Conservation (phyloP, 1,140 invertebrate species). For the Bombus sibiricus region DNA sequence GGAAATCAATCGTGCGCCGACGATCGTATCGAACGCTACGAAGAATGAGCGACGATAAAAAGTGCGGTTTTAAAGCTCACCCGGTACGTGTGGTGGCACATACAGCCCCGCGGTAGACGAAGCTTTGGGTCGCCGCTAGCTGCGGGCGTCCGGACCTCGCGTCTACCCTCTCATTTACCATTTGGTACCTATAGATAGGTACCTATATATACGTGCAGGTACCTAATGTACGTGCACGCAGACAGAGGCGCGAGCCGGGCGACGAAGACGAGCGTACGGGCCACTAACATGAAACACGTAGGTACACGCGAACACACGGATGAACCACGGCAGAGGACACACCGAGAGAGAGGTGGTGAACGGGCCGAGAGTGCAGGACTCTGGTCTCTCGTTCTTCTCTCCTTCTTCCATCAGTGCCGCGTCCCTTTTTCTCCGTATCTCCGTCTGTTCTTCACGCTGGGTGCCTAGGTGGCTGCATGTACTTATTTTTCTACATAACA, state of each 20-base stretch:
- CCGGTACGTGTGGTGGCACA: constrained; percentile 78
- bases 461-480: constrained; percentile 65
- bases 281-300: constrained; percentile 53
- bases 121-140: constrained; percentile 83
- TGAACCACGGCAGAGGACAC: constrained; percentile 23
- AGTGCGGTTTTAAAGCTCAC: constrained; percentile 65
- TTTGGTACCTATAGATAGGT: constrained; percentile 83
- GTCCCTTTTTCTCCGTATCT: constrained; percentile 43
- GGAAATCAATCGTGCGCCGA: not conserved
- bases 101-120: constrained; percentile 81
- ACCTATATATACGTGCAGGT: constrained; percentile 73
- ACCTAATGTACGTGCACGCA: constrained; percentile 73
- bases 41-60: constrained; percentile 17
- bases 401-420: constrained; percentile 12
- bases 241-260: constrained; percentile 59
- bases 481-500: constrained; percentile 74
- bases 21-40: not conserved
- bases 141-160: constrained; percentile 79
- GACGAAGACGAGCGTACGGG: constrained; percentile 51
- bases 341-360: constrained; percentile 57
- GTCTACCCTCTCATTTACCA: constrained; percentile 83
- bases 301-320: constrained; percentile 44
- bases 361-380: constrained; percentile 62
- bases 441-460: constrained; percentile 39
- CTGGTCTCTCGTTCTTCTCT: constrained; percentile 15